Evolutionary conservation across 2,888 invertebrate genomes (phyloP), one percentile per base, ranked within the genome.

Genomic region (Pyrgus malvae): DNA sequence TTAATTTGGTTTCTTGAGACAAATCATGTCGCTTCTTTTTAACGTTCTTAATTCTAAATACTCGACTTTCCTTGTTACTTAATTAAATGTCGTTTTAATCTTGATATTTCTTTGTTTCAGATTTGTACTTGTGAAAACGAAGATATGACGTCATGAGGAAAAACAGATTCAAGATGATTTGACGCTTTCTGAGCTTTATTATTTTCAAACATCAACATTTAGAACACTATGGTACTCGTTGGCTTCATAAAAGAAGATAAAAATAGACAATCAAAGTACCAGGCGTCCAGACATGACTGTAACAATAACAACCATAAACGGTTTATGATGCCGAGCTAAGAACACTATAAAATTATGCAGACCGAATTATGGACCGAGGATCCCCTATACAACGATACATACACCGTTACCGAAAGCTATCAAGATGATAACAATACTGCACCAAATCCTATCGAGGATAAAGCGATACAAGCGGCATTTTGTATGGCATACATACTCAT

Each of bases 401-500:
- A 64, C 53, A 70, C 60, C 44, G 64, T 68, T 29, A 70, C 63
- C 40, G 67, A 79, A 58, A 70, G 63, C 45, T 66, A 63, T 40
- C 66, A 73, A 40, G 69, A 78, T 62, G 73, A 62, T 35, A 82
- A 81, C 60, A 55, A 44, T 44, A 74, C 76, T 1, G 58, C 61
- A 11, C 63, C 71, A 17, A 92, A 93, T 69, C 90, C 94, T 89
- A 94, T 94, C 57, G 92, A 93, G 60, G 91, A 93, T 60, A 91
- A 92, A 60, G 78, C 91, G 0, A 93, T 96, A 3, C 95, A 96
- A 85, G 92, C 93, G 8, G 83, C 94, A 42, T 96, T 96, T 75
- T 95, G 94, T 69, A 87, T 94, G 55, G 86, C 96, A 25, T 98
- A 98, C 80, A 90, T 92, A 2, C 84, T 93, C 6, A 96, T 98